Evolutionary conservation across 2,888 invertebrate species (phyloP), one percentile per base, ranked within the genome.

Genomic region (Macaria liturata): DNA sequence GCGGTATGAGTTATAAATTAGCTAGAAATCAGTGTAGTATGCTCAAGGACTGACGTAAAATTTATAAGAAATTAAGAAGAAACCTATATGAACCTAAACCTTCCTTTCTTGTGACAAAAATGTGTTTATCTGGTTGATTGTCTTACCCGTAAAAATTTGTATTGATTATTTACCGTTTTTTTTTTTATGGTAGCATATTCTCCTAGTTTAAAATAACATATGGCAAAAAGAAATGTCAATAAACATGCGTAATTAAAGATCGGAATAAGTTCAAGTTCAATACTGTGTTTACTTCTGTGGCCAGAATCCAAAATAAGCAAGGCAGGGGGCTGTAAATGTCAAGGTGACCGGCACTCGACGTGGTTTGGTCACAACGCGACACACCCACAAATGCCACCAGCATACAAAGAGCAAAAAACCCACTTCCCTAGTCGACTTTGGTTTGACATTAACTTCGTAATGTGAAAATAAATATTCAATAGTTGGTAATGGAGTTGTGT

Each of bases 241-340:
- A 20, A 20, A 20, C 20, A 3, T 37, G 34, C 34, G 34, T 4
- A 37, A 37, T 6, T 6, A 2, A 42, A 46, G 37, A 55, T 9
- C 32, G 1, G 6, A 43, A 34, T 40, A 57, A 53, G 54, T 49
- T 59, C 59, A 59, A 55, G 59, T 34, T 31, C 4, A 34, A 34
- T 48, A 20, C 42, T 7, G 8, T 8, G 34, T 7, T 9, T 30
- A 32, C n/a, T 32, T 44, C 30, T 52, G 44, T 47, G 20, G 20
- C 40, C 37, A 3, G 37, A 48, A 42, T 20, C 32, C 31, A 51
- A 55, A 48, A 46, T 9, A 54, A 51, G 9, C 31, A 51, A 51
- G 46, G 48, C 54, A 31, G 9, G 53, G 69, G 94, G 93, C 57
- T 42, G 42, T 42, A 51, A 65, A 67, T 56, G 67, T 64, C 65